Evolutionary conservation across 2,797 vertebrate genomes (phyloP), one percentile per base, ranked within the genome.

Genomic region (Notolepis coatsorum): DNA sequence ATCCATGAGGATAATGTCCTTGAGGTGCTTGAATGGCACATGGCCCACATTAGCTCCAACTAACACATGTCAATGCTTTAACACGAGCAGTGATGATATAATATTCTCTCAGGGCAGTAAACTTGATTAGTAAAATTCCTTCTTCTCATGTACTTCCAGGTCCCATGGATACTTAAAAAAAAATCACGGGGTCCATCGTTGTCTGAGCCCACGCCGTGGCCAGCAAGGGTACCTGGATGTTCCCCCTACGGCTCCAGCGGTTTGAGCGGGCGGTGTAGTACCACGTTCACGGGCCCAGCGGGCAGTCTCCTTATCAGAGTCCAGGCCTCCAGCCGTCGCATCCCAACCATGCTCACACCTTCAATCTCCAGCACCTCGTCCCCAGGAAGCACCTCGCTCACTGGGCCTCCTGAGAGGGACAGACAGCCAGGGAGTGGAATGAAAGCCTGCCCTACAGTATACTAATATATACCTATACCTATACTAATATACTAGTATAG

Each of bases 301-400:
- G 92, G 83, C 21, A 95, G 87, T 41, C 33, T 72, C 74, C 86
- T 90, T 52, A 94, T 93, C 48, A 93, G 60, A 25, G 86, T 88
- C 93, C 92, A 94, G 35, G 79, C 93, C 52, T 95, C 92, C 24
- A 93, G 62, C 3, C 94, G 89, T 61, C 89, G 89, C 84, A 92
- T 87, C 4, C 81, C 89, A 47, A 61, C 60, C 70, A 91, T 43
- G 18, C 80, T 90, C 15, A 75, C 70, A 25, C 91, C 90, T 13
- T 87, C 49, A 5, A 94, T 81, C 80, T 92, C 86, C 31, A 94
- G 35, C 9, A 95, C 23, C 74, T 91, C 89, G 53, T 95, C 94
- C 5, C 92, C 93, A 0, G 92, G 90, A 65, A 47, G 65, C 18
- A 93, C 83, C 31, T 90, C 84, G 24, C 74, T 87, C 21, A 84